These are phyloP conservation scores for Colinus virginianus DNA, from an alignment of 2,113 vertebrate genomes.

Conservation along the genomic window DNA sequence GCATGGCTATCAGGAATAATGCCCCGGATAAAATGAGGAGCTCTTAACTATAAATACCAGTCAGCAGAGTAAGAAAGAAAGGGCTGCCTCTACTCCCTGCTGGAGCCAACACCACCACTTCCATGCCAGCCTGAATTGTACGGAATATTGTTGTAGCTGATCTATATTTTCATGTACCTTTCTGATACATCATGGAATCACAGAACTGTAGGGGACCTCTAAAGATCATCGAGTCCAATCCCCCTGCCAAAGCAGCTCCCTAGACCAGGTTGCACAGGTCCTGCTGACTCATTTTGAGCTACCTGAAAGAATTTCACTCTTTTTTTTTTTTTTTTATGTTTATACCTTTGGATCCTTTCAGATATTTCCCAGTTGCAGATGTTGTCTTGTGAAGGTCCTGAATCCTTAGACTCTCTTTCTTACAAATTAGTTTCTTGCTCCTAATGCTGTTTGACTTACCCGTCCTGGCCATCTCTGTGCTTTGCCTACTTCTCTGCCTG, in stretches of 20 bases:
- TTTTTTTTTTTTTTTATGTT: background rate
- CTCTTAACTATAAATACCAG: background rate
- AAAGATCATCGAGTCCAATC: no score
- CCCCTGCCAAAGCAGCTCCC: no score
- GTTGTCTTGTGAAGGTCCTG: background rate
- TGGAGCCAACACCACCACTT: background rate
- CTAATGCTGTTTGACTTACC: background rate
- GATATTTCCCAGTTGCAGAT: background rate
- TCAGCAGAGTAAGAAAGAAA: background rate
- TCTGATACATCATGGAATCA: background rate
- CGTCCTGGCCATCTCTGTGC: background rate
- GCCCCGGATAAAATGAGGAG: background rate
- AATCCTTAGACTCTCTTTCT: background rate
- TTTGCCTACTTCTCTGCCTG: background rate
- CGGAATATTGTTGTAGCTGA: background rate
- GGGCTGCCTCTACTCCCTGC: background rate
- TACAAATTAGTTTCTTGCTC: background rate
- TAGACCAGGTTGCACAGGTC: no score
- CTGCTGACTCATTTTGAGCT: background rate
- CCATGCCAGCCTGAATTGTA: background rate
- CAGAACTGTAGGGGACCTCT: no score
- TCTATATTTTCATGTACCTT: conserved; percentile 24
- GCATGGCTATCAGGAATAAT: background rate
- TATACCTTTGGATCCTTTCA: background rate
- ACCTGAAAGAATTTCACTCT: background rate